phyloP scores from a whole-genome alignment of 2,888 invertebrate species.

The Oligia fasciuncula region DNA sequence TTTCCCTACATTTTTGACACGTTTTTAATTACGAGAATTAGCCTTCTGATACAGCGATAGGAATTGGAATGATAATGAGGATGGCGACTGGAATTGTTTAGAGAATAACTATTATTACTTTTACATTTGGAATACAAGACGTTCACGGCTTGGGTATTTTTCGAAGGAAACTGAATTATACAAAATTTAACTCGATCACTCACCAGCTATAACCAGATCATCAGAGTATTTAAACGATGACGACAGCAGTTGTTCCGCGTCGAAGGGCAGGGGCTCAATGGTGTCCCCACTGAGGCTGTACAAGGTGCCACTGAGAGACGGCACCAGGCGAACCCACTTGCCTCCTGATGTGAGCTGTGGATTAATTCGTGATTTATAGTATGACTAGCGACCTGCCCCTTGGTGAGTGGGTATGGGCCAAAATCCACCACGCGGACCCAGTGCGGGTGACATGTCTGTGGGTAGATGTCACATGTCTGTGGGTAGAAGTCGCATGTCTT shows the following conservation, averaged over 20 bases:
- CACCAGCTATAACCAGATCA: slow-evolving; percentile 95
- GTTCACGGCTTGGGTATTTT: no score
- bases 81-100: no score
- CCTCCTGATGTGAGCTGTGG: slow-evolving; percentile 94
- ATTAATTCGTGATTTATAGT: slow-evolving; percentile 48
- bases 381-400: background rate
- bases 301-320: slow-evolving; percentile 96
- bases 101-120: no score
- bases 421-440: background rate
- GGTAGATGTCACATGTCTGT: background rate
- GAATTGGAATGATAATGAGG: no score
- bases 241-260: slow-evolving; percentile 95
- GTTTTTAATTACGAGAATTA: no score
- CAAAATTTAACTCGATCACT: slow-evolving; percentile 47
- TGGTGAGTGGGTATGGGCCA: background rate
- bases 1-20: no score
- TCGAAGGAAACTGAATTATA: no score
- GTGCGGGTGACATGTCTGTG: background rate
- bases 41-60: no score
- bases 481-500: background rate
- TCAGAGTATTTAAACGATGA: slow-evolving; percentile 96
- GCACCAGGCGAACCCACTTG: slow-evolving; percentile 96
- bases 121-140: no score
- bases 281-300: slow-evolving; percentile 97
- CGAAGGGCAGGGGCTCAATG: slow-evolving; percentile 96